Base-by-base conservation (phyloP, 2,113 vertebrate species). In the Salminus brasiliensis region DNA sequence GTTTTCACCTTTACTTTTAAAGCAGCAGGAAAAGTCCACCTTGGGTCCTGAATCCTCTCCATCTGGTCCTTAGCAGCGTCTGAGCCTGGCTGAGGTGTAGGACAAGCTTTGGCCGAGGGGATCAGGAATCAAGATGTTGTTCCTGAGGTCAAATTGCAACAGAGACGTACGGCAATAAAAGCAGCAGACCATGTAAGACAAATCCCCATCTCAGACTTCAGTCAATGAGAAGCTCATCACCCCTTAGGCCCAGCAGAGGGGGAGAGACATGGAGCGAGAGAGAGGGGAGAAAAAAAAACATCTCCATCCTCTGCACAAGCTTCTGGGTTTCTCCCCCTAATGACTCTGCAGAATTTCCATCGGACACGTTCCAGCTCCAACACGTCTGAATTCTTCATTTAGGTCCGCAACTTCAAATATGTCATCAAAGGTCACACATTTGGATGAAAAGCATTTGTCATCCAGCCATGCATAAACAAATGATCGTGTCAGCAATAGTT, bases 221-320 rank as follows among this genome's bases (percentile, higher is more conserved):
- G 52, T 81, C 47, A 66, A 78, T 79, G 69, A 66, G 69, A 79
- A 72, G 78, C 47, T 73, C 78, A 79, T 73, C 78, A 72, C 32
- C 69, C 69, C 59, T 72, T 34, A 72, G 69, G 78, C 59, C 78
- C 41, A 72, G 41, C 36, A 72, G 47, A 76, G 69, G 63, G 23
- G 32, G 52, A 57, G 47, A 39, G 25, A 12, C 4, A 57, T 36
- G 32, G 25, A 12, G 8, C 1, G 41, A 34, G 16, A 36, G 7
- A 39, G 36, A 39, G 36, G 1, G 39, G 23, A 45, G 45, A 39
- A 43, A 73, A 49, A 74, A 74, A 47, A 52, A 72, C 47, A 53
- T 30, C 57, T 72, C 41, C 32, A 53, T 79, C 43, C 36, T 53
- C 57, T 71, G 30, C 18, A n/a, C 10, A 29, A 47, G 72, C 77